Evolutionary conservation across 2,113 vertebrate genomes (phyloP), one percentile per base, ranked within the genome.

Genomic region (Shinisaurus crocodilurus): DNA sequence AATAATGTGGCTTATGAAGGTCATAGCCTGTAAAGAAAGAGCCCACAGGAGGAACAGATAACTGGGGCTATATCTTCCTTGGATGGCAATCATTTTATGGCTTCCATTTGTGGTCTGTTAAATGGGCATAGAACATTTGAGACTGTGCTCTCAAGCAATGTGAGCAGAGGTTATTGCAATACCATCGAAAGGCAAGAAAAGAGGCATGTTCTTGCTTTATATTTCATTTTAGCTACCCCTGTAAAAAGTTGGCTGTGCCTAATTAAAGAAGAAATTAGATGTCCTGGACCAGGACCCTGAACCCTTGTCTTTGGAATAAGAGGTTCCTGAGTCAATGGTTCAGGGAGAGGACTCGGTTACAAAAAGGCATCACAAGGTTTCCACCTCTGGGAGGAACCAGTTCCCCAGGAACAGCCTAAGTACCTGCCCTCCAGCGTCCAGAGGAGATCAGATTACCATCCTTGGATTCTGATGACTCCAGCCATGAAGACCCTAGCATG

Each of bases 1-100:
- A 32, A n/a, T 34, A 29, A 85, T 93, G 93, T 89, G 95, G 94
- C 94, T 94, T 88, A 57, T 5, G 89, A 95, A 97, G 97, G 97
- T 97, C 94, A 90, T 87, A 91, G 84, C 88, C 40, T 90, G 86
- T 60, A 5, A 60, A 85, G 85, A 84, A 90, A 74, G 91, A 92
- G 93, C 83, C 93, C 94, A 91, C 89, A 48, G 16, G 95, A 95
- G 93, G 89, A 86, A 34, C 82, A n/a, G 37, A 86, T 50, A 90
- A 84, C 54, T 2, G 0, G 10, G 88, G 48, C 85, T 37, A 29
- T 82, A 8, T 32, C 89, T 82, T 67, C 83, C 86, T 72, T 0
- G 0, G 82, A 82, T 1, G 23, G 92, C 12, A 86, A 92, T 90
- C 83, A 77, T 88, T 93, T 87, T 60, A 86, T 89, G 29, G 0